These are phyloP conservation scores for Styela clava DNA, from an alignment of 23 tunicate species.

Conservation along the genomic window DNA sequence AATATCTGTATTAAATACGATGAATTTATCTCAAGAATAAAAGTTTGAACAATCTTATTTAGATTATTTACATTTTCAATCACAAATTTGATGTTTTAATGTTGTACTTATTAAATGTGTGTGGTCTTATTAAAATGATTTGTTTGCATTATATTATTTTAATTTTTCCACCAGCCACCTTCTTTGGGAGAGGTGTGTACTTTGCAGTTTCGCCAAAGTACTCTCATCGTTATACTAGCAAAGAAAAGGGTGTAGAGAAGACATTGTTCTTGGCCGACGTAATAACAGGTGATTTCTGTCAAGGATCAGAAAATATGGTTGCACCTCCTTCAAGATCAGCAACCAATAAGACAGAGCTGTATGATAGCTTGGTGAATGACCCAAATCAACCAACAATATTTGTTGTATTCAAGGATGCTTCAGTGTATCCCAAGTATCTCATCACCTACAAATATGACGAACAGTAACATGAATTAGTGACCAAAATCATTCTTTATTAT, in stretches of 20 bases:
- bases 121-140: no score
- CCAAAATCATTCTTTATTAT: no score
- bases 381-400: conserved; percentile 30
- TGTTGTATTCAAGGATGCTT: conserved; percentile 68
- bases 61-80: no score
- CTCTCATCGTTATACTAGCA: conserved; percentile 40
- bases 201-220: conserved; percentile 50
- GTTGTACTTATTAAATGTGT: no score
- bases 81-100: no score
- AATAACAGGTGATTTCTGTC: conserved; percentile 60
- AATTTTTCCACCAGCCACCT: no score
- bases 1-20: no score
- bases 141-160: no score
- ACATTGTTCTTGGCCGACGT: conserved; percentile 71
- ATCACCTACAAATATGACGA: conserved; percentile 23
- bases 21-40: no score
- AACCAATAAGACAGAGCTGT: conserved; percentile 16
- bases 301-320: conserved; percentile 20
- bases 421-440: conserved; percentile 48
- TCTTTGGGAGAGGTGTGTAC: conserved; percentile 69
- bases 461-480: no score
- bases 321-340: conserved; percentile 28
- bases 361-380: conserved; percentile 55
- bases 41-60: no score
- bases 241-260: neutral